A percentile compares a stretch with the other conserved stretches of the same genome.
phyloP scores from a whole-genome alignment of 2,888 invertebrate species.

The Pollenia griseotomentosa region DNA sequence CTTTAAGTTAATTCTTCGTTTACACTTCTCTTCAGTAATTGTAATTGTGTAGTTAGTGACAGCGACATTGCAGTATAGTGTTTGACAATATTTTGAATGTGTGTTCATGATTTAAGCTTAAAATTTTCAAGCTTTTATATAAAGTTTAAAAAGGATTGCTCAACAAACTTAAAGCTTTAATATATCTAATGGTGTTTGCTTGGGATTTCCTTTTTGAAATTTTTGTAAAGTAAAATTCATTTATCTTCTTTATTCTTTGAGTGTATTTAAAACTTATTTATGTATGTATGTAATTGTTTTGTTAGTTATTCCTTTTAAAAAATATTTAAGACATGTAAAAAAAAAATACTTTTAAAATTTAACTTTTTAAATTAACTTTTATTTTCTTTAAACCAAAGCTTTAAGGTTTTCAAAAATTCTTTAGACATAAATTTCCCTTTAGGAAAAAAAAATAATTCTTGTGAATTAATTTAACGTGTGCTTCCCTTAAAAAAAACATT shows the following conservation, averaged over 20 bases:
- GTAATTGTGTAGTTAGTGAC: no score
- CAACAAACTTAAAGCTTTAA: neutral
- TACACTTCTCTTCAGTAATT: no score
- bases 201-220: no score
- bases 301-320: neutral
- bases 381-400: constrained; percentile 25
- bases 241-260: constrained; percentile 21
- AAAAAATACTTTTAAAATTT: neutral
- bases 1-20: no score
- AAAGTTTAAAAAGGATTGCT: no score
- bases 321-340: constrained; percentile 14
- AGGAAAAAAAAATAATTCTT: constrained; percentile 27
- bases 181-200: no score
- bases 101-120: no score
- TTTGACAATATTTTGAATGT: no score
- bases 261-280: constrained; percentile 14
- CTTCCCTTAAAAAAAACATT: constrained; percentile 60
- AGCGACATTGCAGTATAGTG: no score
- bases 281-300: neutral
- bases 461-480: constrained; percentile 35
- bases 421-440: constrained; percentile 6
- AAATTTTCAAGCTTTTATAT: no score
- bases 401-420: constrained; percentile 40
- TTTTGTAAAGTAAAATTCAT: neutral
- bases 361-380: no score